Evolutionary conservation across 1,140 invertebrate genomes (phyloP), one percentile per base, ranked within the genome.

Genomic region (Saccostrea cuccullata): DNA sequence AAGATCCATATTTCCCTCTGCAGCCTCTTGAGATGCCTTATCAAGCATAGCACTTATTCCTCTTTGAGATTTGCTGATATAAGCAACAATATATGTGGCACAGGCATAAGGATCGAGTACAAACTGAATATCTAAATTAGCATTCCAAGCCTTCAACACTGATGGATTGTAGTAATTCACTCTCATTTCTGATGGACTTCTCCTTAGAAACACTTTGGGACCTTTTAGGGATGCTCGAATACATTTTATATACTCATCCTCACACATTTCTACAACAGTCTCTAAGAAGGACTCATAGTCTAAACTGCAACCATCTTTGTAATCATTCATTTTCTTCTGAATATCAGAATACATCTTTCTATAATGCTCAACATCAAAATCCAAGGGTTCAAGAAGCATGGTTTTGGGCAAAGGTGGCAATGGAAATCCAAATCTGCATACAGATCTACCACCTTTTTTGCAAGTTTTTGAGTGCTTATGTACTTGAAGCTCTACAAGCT

Each of bases 351-450:
- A 89, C 20, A 73, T 88, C 70, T 87, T 60, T 77, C 82, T 88
- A 26, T 86, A 82, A 13, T 86, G 84, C 17, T 84, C 47, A 55
- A 73, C 26, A 47, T 89, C 86, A 26, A 47, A 30, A 83, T 88
- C 86, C 60, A 90, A 86, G 60, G 91, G 91, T 82, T 90, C 87
- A 56, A 91, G 83, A 64, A 91, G 89, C 55, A 86, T 30, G 47
- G 90, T 91, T 87, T 88, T 60, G 55, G 64, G 87, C 86, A 90
- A 87, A 36, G 89, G 90, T 64, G 90, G 91, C 11, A 88, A 40
- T n/a, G 90, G 90, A 77, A 90, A 90, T n/a, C 88, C 86, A 89
- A 91, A 91, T 47, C 91, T 36, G 88, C 91, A 91, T 17, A 85
- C 58, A 40, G 73, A 40, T 73, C 88, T 77, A 40, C 86, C 64